Evolutionary conservation across 2,113 vertebrate genomes (phyloP).

Genomic region (Xenus cinereus): DNA sequence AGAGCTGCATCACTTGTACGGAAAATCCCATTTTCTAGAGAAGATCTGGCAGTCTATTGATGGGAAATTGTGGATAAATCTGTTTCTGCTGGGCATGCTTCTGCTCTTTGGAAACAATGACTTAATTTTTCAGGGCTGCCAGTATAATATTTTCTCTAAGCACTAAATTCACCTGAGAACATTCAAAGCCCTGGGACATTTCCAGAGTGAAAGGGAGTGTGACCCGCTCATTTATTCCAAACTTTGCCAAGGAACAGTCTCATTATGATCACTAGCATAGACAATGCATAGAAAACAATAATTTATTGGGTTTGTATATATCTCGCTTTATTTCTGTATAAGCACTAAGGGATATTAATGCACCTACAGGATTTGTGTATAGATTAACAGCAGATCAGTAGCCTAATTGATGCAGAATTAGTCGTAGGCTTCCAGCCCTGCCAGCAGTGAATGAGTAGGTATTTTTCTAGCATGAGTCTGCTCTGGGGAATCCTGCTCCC

Average conservation of each 20-base stretch:
- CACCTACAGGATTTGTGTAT: background rate
- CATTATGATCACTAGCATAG: background rate
- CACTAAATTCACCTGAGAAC: background rate
- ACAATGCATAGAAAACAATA: background rate
- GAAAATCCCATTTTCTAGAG: background rate
- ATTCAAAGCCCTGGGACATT: background rate
- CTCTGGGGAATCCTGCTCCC: slow-evolving; percentile 24
- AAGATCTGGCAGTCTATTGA: background rate
- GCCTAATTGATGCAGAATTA: background rate
- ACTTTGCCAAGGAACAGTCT: background rate
- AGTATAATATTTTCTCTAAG: background rate
- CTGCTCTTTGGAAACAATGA: background rate
- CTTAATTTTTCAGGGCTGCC: background rate
- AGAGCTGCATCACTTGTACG: background rate
- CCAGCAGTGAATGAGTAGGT: background rate
- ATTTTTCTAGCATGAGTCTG: background rate
- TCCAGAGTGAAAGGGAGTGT: background rate
- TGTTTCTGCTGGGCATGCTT: background rate
- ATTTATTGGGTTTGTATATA: background rate
- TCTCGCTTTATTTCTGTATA: background rate
- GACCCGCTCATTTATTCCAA: background rate
- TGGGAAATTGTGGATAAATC: background rate
- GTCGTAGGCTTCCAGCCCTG: background rate
- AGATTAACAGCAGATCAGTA: background rate
- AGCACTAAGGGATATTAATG: background rate